Conservation (phyloP, 2,113 vertebrate species). For the Rhea pennata region DNA sequence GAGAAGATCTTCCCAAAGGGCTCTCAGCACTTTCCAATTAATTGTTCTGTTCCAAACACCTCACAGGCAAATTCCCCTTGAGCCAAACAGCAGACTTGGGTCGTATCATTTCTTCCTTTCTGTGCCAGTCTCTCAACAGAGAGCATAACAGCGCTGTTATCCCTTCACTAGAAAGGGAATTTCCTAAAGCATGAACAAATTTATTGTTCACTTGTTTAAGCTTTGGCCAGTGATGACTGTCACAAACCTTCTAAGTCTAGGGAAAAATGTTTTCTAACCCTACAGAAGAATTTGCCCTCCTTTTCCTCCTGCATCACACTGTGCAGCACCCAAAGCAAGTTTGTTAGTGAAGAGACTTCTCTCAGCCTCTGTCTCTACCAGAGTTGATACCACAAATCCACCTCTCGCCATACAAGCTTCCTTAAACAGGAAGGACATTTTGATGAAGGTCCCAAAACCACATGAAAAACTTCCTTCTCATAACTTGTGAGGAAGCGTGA, state of each 20-base stretch:
- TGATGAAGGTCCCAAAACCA: neutral
- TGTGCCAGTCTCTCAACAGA: neutral
- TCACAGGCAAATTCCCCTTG: neutral
- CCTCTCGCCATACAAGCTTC: neutral
- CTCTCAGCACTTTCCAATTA: neutral
- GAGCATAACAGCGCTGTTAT: neutral
- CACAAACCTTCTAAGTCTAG: neutral
- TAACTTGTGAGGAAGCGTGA: neutral
- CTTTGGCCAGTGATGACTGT: neutral
- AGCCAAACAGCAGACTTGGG: rapidly evolving
- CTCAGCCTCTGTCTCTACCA: neutral
- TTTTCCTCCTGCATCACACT: neutral
- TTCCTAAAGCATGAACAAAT: neutral
- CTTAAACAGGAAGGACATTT: neutral
- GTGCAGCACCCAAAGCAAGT: neutral
- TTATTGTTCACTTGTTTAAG: neutral
- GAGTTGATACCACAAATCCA: neutral
- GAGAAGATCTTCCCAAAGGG: neutral
- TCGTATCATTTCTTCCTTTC: neutral
- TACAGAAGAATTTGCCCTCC: rapidly evolving
- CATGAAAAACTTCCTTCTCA: neutral
- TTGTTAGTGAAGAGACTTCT: neutral
- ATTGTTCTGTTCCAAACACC: neutral
- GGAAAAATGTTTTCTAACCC: neutral
- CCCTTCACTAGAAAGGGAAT: neutral